Base-by-base conservation (phyloP, 2,888 invertebrate genomes). In the Choreutis nemorana region DNA sequence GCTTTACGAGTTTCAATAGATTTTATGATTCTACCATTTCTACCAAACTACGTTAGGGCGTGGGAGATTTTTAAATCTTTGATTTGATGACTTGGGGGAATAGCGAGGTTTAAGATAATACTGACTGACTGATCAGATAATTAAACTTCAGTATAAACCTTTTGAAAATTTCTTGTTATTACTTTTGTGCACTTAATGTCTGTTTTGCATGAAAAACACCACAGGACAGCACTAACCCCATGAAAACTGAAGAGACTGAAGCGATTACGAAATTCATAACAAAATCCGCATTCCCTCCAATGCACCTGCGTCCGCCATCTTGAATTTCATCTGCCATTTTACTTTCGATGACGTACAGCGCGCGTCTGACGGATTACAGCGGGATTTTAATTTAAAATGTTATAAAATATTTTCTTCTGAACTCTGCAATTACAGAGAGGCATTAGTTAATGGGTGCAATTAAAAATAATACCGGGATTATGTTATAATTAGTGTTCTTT, bases 391-490 rank as follows among this genome's bases (percentile, higher is more conserved):
- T 61, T 56, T 58, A 54, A 42, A 46, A 48, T 50, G 62, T 60
- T 70, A 68, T 71, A 66, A 71, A 72, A 61, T 59, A 71, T 70
- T 58, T 64, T 48, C 48, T 54, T 55, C 50, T 51, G 41, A 54
- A 56, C 52, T 51, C 44, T 39, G 52, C 56, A 62, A 63, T 64
- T 68, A 65, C 71, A 62, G 55, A 61, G 46, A 50, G 58, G 61
- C 64, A 66, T 67, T 63, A 65, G 44, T 55, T 59, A 66, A 70
- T 64, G 67, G 59, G 48, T 48, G 64, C 57, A 72, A 72, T 72
- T 72, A 68, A 53, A 47, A 58, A 56, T 41, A 61, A 58, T 46
- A 46, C 41, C 40, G 37, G 68, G 72, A 71, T 73, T 72, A 68
- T 50, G 55, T 39, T 56, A 56, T 68, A 67, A 72, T 72, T 70